A percentile compares a stretch with the other conserved stretches of the same genome.
Evolutionary conservation across 2,888 invertebrate genomes (phyloP).

Genomic region (Pheosia gnoma): DNA sequence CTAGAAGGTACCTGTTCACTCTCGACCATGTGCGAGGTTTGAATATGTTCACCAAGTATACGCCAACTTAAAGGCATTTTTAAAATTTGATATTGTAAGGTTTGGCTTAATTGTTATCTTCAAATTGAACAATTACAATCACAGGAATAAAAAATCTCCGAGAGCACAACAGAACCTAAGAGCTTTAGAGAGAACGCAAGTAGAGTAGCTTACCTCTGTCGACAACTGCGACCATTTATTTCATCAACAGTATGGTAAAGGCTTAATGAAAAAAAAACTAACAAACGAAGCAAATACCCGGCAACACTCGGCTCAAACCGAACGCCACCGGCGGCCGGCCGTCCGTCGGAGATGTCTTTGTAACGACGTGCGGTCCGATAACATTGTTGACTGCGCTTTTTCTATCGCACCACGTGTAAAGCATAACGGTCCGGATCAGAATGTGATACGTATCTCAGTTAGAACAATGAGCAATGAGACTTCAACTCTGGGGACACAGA

Average conservation of each 20-base stretch:
- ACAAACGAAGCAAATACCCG: not conserved
- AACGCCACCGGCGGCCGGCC: constrained; percentile 11
- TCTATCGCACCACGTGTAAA: constrained; percentile 25
- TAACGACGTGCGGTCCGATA: constrained; percentile 29
- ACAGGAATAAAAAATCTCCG: too few relatives aligned
- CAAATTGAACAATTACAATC: too few relatives aligned
- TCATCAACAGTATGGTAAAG: not conserved
- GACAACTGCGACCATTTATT: too few relatives aligned
- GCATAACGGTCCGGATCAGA: constrained; percentile 47
- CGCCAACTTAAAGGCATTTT: too few relatives aligned
- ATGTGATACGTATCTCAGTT: constrained; percentile 46
- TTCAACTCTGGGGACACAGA: constrained; percentile 43
- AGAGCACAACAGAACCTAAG: too few relatives aligned
- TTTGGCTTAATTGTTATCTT: too few relatives aligned
- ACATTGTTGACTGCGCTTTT: constrained; percentile 42
- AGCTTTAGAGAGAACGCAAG: too few relatives aligned
- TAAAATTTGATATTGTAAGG: too few relatives aligned
- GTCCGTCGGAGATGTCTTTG: constrained; percentile 22
- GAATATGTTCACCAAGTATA: too few relatives aligned
- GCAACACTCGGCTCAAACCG: constrained; percentile 9
- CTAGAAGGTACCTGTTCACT: too few relatives aligned
- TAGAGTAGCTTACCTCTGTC: too few relatives aligned
- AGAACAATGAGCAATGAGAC: constrained; percentile 50
- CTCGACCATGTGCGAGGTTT: too few relatives aligned
- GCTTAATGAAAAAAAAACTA: not conserved